A percentile compares a stretch with the other conserved stretches of the same genome.
Conservation (phyloP, 2,888 invertebrate species). For the Lagria hirta region DNA sequence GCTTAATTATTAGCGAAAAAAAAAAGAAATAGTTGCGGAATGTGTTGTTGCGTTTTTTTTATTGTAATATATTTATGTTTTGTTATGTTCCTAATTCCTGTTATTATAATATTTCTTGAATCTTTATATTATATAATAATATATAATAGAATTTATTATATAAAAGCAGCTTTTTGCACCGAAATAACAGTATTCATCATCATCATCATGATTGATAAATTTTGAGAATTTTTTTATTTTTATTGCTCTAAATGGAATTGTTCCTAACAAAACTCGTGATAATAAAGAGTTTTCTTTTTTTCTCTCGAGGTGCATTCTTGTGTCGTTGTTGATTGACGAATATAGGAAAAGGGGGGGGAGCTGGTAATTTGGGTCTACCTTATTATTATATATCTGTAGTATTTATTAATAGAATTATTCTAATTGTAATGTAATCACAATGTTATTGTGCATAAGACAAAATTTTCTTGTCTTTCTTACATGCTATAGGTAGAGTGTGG, state of each 20-base stretch:
- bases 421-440: constrained; percentile 24
- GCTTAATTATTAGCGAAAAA: constrained; percentile 3
- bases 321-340: constrained; percentile 27
- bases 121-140: no score
- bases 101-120: constrained; percentile 7
- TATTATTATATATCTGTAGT: constrained; percentile 27
- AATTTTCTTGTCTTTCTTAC: constrained; percentile 23
- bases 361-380: no score
- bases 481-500: no score
- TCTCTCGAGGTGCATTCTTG: constrained; percentile 43
- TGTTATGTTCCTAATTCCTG: constrained; percentile 20
- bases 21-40: constrained; percentile 15
- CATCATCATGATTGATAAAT: not conserved
- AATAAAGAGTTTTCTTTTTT: constrained; percentile 5
- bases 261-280: constrained; percentile 13
- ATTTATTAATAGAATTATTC: constrained; percentile 34
- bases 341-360: constrained; percentile 8
- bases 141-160: no score
- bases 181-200: constrained; percentile 18
- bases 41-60: constrained; percentile 24
- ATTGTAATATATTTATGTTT: constrained; percentile 18
- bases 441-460: constrained; percentile 42
- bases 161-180: constrained; percentile 9
- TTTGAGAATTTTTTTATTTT: constrained; percentile 19
- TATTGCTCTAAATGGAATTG: constrained; percentile 16